Conservation (phyloP, 2,113 vertebrate species). For the Indicator indicator region DNA sequence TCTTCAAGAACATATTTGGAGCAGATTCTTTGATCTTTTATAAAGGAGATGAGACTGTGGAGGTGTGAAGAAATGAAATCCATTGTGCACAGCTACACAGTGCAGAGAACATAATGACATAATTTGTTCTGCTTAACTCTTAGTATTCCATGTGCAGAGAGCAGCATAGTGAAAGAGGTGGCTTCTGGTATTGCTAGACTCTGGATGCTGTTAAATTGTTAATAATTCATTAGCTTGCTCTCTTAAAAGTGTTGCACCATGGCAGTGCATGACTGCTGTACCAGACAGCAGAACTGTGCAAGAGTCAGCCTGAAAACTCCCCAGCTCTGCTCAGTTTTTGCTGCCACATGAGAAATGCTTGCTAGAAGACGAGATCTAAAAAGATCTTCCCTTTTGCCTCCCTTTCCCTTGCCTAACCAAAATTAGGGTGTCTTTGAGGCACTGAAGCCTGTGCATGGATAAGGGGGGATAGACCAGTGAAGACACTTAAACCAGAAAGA, state of each 20-base stretch:
- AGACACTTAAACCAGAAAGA: background rate
- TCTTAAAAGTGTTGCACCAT: background rate
- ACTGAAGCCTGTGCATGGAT: background rate
- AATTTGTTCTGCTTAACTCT: background rate
- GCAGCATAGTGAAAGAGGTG: background rate
- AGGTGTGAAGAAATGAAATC: background rate
- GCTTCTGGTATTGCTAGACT: background rate
- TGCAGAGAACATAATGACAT: background rate
- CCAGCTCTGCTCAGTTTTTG: background rate
- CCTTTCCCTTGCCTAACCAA: background rate
- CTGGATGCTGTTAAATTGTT: background rate
- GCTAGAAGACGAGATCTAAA: background rate
- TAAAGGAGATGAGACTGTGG: background rate
- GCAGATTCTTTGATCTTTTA: background rate
- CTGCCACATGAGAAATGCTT: background rate
- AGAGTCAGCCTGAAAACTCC: background rate
- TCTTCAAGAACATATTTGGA: background rate
- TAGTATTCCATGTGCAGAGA: fast-evolving
- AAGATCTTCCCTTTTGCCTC: background rate
- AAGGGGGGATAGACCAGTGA: background rate
- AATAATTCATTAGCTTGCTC: background rate
- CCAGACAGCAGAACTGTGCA: background rate
- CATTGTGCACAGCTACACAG: background rate
- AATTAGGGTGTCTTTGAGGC: background rate
- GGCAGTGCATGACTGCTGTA: background rate